A percentile compares a stretch with the other conserved stretches of the same genome.
Evolutionary conservation across 1,140 invertebrate genomes (phyloP).

Genomic region (Drosophila prosaltans): DNA sequence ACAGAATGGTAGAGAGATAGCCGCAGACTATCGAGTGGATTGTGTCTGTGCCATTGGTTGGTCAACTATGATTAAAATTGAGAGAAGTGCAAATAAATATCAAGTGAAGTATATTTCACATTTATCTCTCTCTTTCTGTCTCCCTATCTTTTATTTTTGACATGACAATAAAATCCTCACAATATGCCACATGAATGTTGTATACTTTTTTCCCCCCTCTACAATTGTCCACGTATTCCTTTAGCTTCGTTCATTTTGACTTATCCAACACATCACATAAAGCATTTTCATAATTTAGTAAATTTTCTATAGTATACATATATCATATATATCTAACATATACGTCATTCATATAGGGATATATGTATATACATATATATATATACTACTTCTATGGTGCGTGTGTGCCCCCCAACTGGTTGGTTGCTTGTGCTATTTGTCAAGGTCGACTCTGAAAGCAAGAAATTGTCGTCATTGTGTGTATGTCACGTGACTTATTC

Average conservation of each 20-base stretch:
- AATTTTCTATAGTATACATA: slow-evolving; percentile 4
- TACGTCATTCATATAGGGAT: slow-evolving; percentile 28
- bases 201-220: too few species aligned
- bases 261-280: slow-evolving; percentile 25
- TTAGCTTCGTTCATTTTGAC: not conserved
- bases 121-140: not conserved
- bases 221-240: not conserved
- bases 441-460: slow-evolving; percentile 56
- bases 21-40: not conserved
- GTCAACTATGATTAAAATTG: slow-evolving; percentile 46
- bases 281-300: slow-evolving; percentile 45
- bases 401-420: slow-evolving; percentile 20
- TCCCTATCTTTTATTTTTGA: not conserved
- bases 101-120: slow-evolving; percentile 26
- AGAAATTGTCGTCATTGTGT: not conserved
- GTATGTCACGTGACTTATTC: slow-evolving; percentile 73
- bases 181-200: not conserved
- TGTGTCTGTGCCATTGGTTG: not conserved
- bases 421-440: slow-evolving; percentile 17
- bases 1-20: not conserved
- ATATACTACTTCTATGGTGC: slow-evolving; percentile 5
- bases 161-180: slow-evolving; percentile 41
- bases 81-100: slow-evolving; percentile 54
- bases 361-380: not conserved
- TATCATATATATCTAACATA: not conserved